Evolutionary conservation across 2,113 vertebrate genomes (phyloP).

Genomic region (Coptodon rendalli): DNA sequence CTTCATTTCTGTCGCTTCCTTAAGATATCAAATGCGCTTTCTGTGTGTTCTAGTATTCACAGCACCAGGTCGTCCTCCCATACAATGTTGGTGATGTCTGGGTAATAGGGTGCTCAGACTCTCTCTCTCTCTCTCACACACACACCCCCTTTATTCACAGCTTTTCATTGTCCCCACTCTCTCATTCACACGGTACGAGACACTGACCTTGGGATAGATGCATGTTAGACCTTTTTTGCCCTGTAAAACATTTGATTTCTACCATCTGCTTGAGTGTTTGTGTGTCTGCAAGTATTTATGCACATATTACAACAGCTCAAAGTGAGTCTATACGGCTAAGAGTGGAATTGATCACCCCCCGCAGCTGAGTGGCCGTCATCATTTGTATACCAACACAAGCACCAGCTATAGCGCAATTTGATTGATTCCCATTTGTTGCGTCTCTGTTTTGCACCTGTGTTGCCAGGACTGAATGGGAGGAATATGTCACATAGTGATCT

Average conservation of each 20-base stretch:
- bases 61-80: slow-evolving; percentile 7
- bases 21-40: slow-evolving; percentile 31
- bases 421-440: slow-evolving; percentile 44
- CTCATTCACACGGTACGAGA: slow-evolving; percentile 14
- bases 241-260: slow-evolving; percentile 31
- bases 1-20: slow-evolving; percentile 26
- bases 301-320: slow-evolving; percentile 1
- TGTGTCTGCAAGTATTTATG: not conserved
- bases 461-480: slow-evolving; percentile 39
- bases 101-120: slow-evolving; percentile 36
- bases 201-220: slow-evolving; percentile 53
- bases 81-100: slow-evolving; percentile 39
- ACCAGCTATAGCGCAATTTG: slow-evolving; percentile 31
- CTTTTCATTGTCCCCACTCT: slow-evolving; percentile 40
- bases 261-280: not conserved
- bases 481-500: slow-evolving; percentile 55
- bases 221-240: slow-evolving; percentile 10
- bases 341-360: slow-evolving; percentile 26
- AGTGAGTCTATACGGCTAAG: not conserved
- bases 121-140: not conserved
- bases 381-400: slow-evolving; percentile 33
- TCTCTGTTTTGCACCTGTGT: slow-evolving; percentile 55
- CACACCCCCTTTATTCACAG: slow-evolving; percentile 39
- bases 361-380: not conserved
- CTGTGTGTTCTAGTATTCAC: slow-evolving; percentile 31